Evolutionary conservation across 2,888 invertebrate species (phyloP).

Genomic region (Mesorhabditis sp.): DNA sequence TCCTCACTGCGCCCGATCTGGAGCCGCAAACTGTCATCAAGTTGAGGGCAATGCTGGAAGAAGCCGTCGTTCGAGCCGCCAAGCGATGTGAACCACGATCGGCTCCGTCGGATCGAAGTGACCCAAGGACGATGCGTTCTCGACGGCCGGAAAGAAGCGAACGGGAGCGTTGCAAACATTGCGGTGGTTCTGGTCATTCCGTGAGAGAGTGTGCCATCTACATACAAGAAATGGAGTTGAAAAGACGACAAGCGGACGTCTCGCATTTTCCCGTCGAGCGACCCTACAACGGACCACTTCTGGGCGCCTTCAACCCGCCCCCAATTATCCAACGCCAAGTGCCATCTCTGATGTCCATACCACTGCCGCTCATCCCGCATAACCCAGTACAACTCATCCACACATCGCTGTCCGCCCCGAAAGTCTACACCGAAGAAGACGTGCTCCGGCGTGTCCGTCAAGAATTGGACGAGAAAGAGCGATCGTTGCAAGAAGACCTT

Average conservation of each 20-base stretch:
- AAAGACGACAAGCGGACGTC: constrained; percentile 5
- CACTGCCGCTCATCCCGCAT: neutral
- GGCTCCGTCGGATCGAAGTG: too few relatives aligned
- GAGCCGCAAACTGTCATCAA: neutral
- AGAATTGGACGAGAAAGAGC: constrained; percentile 4
- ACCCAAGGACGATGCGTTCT: too few relatives aligned
- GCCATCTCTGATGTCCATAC: neutral
- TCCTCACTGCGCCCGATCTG: neutral
- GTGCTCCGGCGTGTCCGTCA: neutral
- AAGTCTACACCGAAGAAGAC: neutral
- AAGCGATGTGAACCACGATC: neutral
- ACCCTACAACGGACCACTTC: constrained; percentile 2
- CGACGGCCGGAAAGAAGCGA: neutral
- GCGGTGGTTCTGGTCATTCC: neutral
- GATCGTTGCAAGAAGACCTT: neutral
- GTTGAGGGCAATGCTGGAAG: neutral
- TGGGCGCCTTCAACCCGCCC: neutral
- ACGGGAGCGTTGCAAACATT: constrained; percentile 1
- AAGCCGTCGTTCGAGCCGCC: neutral
- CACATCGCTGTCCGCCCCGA: neutral
- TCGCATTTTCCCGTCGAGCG: neutral
- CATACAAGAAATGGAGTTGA: constrained; percentile 1
- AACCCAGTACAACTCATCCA: neutral
- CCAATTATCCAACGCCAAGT: neutral
- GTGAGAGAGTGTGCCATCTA: neutral